phyloP scores from a whole-genome alignment of 2,113 vertebrate genomes.

The Aspidoscelis tigris region DNA sequence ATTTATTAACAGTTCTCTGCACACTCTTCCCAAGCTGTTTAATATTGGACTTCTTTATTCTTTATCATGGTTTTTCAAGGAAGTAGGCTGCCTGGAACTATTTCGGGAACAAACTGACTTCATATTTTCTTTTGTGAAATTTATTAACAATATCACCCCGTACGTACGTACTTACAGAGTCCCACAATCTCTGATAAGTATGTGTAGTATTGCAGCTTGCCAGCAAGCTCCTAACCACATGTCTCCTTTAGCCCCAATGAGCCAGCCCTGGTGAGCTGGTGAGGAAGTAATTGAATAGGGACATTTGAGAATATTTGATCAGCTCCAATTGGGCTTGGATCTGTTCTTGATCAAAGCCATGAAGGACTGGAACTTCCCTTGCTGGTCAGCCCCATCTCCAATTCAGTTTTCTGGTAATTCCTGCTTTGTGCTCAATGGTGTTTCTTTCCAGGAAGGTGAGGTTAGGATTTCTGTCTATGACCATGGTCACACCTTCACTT shows the following conservation, averaged over 20 bases:
- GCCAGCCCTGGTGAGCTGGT: no score
- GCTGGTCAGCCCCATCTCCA: no score
- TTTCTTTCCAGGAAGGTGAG: neutral
- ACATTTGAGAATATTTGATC: no score
- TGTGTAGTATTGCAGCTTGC: neutral
- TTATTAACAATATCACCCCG: neutral
- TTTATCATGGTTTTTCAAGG: slow-evolving; percentile 53
- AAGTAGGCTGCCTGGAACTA: neutral
- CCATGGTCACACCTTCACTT: neutral
- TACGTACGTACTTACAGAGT: neutral
- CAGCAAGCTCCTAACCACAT: no score
- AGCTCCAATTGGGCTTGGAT: no score
- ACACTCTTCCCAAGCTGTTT: slow-evolving; percentile 58
- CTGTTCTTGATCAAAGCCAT: no score
- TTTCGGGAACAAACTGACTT: neutral
- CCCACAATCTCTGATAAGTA: neutral
- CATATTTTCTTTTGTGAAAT: neutral
- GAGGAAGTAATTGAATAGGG: no score
- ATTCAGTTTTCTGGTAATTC: neutral
- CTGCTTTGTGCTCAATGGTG: neutral
- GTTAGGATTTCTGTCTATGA: neutral
- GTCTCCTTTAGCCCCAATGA: no score
- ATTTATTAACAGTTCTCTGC: slow-evolving; percentile 54
- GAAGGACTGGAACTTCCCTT: no score
- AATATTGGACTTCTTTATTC: slow-evolving; percentile 56